Conservation (phyloP, 1,140 invertebrate species). For the Tribolium madens region DNA sequence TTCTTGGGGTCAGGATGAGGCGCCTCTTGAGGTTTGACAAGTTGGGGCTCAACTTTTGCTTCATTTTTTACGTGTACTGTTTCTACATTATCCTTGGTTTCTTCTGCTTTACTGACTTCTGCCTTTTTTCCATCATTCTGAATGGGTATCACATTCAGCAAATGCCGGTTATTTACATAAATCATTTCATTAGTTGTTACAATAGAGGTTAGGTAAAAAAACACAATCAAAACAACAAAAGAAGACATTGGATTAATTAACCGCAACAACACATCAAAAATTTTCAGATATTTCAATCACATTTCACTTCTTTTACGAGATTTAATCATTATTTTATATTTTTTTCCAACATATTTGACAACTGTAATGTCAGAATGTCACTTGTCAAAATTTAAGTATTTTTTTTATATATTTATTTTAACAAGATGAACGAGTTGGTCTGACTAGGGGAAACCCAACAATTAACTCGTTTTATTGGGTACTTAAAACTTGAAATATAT, state of each 20-base stretch:
- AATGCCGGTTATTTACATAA: conserved; percentile 5
- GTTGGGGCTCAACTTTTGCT: background rate
- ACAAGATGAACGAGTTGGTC: too few species aligned
- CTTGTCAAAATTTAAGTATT: background rate
- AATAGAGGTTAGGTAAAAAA: conserved; percentile 9
- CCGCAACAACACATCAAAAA: background rate
- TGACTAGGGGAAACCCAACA: too few species aligned
- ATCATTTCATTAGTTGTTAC: background rate
- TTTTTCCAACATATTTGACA: background rate
- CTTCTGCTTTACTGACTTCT: background rate
- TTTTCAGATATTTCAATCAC: background rate
- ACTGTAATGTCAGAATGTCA: background rate
- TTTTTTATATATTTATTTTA: too few species aligned
- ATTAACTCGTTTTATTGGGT: too few species aligned
- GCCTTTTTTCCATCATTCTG: background rate
- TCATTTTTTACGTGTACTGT: background rate
- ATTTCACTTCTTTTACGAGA: conserved; percentile 16
- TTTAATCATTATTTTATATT: background rate
- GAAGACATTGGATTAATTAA: conserved; percentile 22
- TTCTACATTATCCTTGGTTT: background rate
- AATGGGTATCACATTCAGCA: background rate
- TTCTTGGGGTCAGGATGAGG: background rate
- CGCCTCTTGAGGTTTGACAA: background rate
- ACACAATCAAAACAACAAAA: conserved; percentile 10
- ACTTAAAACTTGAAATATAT: too few species aligned